Conservation (phyloP, 2,113 vertebrate genomes). For the Bubo bubo region DNA sequence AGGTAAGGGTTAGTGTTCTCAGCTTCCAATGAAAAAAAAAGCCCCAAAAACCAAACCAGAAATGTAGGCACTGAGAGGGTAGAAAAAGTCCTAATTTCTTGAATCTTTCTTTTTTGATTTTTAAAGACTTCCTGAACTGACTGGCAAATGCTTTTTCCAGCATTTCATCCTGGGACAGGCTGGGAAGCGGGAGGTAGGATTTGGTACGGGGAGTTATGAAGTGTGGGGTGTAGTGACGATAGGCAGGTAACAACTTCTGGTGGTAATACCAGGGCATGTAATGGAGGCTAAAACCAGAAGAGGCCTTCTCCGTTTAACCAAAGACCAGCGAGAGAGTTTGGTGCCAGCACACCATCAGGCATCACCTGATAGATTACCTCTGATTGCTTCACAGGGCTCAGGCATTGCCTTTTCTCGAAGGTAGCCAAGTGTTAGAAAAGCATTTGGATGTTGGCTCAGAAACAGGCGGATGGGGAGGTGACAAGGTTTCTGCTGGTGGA, state of each 20-base stretch:
- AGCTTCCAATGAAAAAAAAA: background rate
- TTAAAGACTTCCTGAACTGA: constrained; percentile 16
- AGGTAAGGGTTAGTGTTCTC: background rate
- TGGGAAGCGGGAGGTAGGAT: constrained; percentile 14
- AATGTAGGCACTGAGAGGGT: background rate
- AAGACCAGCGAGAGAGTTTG: background rate
- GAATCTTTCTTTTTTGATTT: background rate
- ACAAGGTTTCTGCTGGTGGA: background rate
- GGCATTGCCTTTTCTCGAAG: background rate
- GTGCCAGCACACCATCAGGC: background rate
- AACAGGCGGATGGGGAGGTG: background rate
- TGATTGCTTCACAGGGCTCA: background rate
- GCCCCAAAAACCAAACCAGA: background rate
- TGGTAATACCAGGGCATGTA: constrained; percentile 13
- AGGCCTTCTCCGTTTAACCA: background rate
- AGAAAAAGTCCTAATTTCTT: background rate
- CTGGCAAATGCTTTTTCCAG: constrained; percentile 39
- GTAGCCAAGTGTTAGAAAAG: background rate
- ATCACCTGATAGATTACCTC: background rate
- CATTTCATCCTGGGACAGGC: background rate
- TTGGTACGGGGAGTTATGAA: background rate
- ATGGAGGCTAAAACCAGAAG: background rate
- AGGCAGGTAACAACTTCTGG: constrained; percentile 45
- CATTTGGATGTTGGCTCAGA: background rate
- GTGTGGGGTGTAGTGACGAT: constrained; percentile 7